phyloP scores from a whole-genome alignment of 2,797 vertebrate genomes.

The Acridotheres tristis region DNA sequence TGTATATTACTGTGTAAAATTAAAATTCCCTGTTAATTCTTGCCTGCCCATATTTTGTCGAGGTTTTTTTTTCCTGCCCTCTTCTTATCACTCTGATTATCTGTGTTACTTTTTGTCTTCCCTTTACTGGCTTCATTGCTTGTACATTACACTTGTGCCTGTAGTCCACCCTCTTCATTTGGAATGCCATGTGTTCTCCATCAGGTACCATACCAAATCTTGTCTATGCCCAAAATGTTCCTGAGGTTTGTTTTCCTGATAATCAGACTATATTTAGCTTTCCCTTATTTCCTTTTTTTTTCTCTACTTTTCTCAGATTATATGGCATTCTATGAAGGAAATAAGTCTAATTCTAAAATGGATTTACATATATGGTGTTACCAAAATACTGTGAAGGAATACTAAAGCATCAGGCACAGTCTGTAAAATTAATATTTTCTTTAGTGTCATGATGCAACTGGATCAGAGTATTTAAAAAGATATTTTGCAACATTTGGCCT shows the following conservation, averaged over 20 bases:
- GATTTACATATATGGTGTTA: background rate
- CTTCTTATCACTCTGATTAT: background rate
- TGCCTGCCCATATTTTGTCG: background rate
- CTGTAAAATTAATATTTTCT: background rate
- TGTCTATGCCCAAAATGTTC: background rate
- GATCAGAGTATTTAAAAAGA: background rate
- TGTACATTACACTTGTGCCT: fast-evolving
- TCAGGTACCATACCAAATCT: background rate
- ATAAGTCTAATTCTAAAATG: background rate
- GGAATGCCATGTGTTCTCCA: background rate
- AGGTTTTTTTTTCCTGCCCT: background rate
- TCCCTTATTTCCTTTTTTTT: background rate
- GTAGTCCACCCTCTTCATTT: background rate
- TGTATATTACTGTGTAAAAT: background rate
- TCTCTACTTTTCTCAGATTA: background rate
- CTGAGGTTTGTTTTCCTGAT: background rate
- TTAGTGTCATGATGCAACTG: background rate
- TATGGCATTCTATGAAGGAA: background rate
- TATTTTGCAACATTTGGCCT: background rate
- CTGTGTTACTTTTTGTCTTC: background rate
- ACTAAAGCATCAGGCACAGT: background rate
- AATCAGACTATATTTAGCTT: background rate
- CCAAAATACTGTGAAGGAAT: background rate
- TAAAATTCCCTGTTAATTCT: background rate
- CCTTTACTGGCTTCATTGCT: background rate